Conservation (phyloP, 2,113 vertebrate genomes). For the Limnothrissa miodon region DNA sequence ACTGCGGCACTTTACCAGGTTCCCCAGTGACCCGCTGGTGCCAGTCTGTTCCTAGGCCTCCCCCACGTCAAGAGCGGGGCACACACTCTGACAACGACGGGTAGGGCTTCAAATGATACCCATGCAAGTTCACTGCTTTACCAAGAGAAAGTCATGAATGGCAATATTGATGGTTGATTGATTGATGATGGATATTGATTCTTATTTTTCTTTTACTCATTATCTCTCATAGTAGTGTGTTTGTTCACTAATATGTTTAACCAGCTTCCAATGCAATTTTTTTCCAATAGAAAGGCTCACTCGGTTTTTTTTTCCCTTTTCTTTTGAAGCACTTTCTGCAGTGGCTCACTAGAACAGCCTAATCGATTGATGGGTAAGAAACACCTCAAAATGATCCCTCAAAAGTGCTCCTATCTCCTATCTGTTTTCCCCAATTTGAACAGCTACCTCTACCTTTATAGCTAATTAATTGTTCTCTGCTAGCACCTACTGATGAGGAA, state of each 20-base stretch:
- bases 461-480: not conserved
- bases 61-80: constrained; percentile 47
- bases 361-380: constrained; percentile 59
- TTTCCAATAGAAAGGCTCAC: not conserved
- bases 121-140: not conserved
- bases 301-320: constrained; percentile 35
- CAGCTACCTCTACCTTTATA: constrained; percentile 1
- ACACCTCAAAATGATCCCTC: not conserved
- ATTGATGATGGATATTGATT: too few relatives aligned
- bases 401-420: not conserved
- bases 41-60: constrained; percentile 50
- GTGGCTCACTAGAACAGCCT: constrained; percentile 60
- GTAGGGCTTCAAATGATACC: constrained; percentile 42
- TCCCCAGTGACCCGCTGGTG: constrained; percentile 47
- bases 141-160: not conserved
- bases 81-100: constrained; percentile 59
- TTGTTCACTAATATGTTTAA: not conserved
- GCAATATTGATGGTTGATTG: too few relatives aligned
- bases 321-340: constrained; percentile 64
- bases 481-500: constrained; percentile 56
- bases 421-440: not conserved
- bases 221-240: not conserved
- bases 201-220: not conserved
- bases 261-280: not conserved
- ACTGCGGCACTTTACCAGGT: constrained; percentile 73